Evolutionary conservation across 2,888 invertebrate species (phyloP).

Genomic region (Parnassius smintheus): DNA sequence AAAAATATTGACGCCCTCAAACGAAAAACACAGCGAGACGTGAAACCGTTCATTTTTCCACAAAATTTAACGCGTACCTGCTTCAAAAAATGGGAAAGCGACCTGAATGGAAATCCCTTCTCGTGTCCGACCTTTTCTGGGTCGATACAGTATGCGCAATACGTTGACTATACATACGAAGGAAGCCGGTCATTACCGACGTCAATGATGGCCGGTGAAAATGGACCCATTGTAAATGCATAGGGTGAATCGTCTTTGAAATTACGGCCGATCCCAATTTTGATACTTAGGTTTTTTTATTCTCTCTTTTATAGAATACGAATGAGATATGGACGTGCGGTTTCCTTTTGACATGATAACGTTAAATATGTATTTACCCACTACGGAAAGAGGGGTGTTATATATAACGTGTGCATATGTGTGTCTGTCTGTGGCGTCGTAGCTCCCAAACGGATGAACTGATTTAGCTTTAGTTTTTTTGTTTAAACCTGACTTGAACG

Average conservation of each 20-base stretch:
- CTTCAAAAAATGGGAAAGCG: slow-evolving; percentile 47
- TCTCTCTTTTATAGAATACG: slow-evolving; percentile 2
- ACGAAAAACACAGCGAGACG: slow-evolving; percentile 11
- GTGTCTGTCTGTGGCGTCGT: no score
- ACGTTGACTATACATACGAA: slow-evolving; percentile 51
- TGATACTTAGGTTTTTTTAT: slow-evolving; percentile 25
- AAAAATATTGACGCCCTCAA: neutral
- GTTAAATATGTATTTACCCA: slow-evolving; percentile 7
- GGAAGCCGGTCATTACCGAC: slow-evolving; percentile 64
- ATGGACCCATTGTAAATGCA: slow-evolving; percentile 49
- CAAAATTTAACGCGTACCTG: slow-evolving; percentile 71
- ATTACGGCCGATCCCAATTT: slow-evolving; percentile 46
- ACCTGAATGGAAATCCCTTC: slow-evolving; percentile 64
- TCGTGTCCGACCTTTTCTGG: slow-evolving; percentile 62
- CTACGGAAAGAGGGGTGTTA: no score
- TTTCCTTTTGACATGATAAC: slow-evolving; percentile 13
- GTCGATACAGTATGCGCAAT: slow-evolving; percentile 51
- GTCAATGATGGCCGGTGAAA: slow-evolving; percentile 47
- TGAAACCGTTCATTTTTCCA: slow-evolving; percentile 48
- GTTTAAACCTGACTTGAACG: no score
- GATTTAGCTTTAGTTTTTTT: no score
- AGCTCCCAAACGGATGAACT: no score
- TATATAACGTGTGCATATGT: no score
- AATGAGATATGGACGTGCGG: slow-evolving; percentile 29
- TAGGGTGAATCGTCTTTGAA: slow-evolving; percentile 51